A percentile compares a stretch with the other conserved stretches of the same genome.
Conservation (phyloP, 2,113 vertebrate species). For the Aptenodytes forsteri region DNA sequence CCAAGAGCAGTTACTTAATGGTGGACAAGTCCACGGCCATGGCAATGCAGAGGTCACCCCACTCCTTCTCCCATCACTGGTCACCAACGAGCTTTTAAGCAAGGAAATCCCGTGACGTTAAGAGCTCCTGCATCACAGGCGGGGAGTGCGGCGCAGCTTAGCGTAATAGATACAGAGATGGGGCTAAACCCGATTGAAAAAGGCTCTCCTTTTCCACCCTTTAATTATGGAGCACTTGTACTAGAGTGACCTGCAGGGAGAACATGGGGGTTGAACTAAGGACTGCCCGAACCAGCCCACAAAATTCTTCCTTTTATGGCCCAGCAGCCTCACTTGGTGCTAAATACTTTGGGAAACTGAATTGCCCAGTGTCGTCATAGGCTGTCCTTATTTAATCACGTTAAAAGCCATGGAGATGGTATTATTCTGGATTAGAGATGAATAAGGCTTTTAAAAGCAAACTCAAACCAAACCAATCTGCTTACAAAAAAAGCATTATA, state of each 20-base stretch:
- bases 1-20: not conserved
- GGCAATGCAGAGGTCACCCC: not conserved
- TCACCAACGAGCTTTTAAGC: not conserved
- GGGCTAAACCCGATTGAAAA: not conserved
- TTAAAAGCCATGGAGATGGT: slow-evolving; percentile 54
- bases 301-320: not conserved
- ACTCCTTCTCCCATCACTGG: not conserved
- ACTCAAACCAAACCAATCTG: slow-evolving; percentile 28
- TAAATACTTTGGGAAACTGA: not conserved
- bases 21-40: rapidly evolving
- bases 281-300: not conserved
- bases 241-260: not conserved
- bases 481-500: slow-evolving; percentile 23
- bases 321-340: not conserved
- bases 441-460: slow-evolving; percentile 51
- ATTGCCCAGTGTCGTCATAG: not conserved
- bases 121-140: not conserved
- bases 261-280: not conserved
- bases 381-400: slow-evolving; percentile 50
- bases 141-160: rapidly evolving
- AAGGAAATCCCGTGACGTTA: not conserved
- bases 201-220: not conserved
- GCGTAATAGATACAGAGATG: rapidly evolving
- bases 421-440: slow-evolving; percentile 67
- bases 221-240: not conserved